Evolutionary conservation across 2,113 vertebrate species (phyloP), one percentile per base, ranked within the genome.

Genomic region (Miniopterus natalensis): DNA sequence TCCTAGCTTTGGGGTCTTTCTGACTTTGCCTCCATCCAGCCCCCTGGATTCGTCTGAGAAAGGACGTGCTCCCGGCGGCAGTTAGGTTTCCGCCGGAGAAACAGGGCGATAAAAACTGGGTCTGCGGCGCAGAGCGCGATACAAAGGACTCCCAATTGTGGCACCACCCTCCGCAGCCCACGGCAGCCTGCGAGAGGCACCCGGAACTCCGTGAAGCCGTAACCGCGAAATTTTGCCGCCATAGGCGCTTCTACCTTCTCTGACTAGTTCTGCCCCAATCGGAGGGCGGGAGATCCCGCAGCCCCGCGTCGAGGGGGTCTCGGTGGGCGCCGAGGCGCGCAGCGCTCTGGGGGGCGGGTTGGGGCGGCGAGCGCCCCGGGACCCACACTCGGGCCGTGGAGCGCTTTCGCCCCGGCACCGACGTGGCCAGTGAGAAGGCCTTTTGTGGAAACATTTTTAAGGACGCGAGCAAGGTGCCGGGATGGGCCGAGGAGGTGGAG

Each of bases 151-250:
- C 47, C 27, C 21, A 21, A 59, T 0, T 5, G 57, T 59, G 84
- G 92, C 93, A 57, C 85, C 92, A 78, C 94, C 84, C 95, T 92
- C 49, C 42, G 74, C 12, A 49, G 89, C 40, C 12, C 7, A 12
- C 81, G 61, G n/a, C 83, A 65, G 95, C 94, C 84, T 5, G 63
- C 31, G 78, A 95, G 92, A 94, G 73, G 74, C 86, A 47, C 36
- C 14, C 6, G 63, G 65, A n/a, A 45, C 45, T 8, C 70, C 51
- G 9, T 20, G 88, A 85, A 81, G 93, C 93, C 3, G 42, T 57
- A 6, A 86, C 89, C 86, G 89, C 95, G 73, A 95, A 97, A 95
- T 93, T 96, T 94, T 90, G 90, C 93, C 20, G 53, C 93, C 94
- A 63, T 92, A 95, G 17, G 51, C 66, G 29, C 77, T 31, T 17